Evolutionary conservation across 2,113 vertebrate species (phyloP), one percentile per base, ranked within the genome.

Genomic region (Phalacrocorax carbo): DNA sequence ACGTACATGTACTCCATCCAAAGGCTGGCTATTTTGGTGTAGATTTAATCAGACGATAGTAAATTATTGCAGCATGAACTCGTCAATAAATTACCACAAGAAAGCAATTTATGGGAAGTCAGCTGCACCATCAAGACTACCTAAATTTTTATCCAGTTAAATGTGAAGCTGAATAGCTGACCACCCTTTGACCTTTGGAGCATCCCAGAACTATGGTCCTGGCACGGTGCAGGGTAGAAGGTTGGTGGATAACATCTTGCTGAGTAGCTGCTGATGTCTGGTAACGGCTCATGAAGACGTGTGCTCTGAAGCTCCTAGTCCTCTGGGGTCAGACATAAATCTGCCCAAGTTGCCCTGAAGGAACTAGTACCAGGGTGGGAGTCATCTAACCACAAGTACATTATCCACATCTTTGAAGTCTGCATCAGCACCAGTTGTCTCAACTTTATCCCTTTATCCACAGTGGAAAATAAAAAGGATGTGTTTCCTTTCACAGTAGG

Each of bases 241-340:
- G 25, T 20, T 51, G 32, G 25, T 71, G 23, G 49, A 13, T 32
- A 75, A 60, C 10, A 7, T 5, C 10, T 34, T 58, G 65, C 9
- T 86, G 36, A 85, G 38, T 54, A 58, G 27, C 18, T 36, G 58
- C 10, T 85, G 54, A 2, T 42, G 5, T 19, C 32, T 54, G 42
- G 5, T 25, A 34, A 44, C 4, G 32, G 21, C n/a, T 88, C 5
- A 0, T 42, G 27, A 62, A 66, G 13, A 13, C 1, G 0, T 27
- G 14, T n/a, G 18, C 14, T 60, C 10, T 49, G 77, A 68, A 64
- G 11, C 6, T 58, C 25, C 54, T 29, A 8, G 17, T 62, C 73
- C 36, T 81, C 23, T 76, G 22, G 30, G 12, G 52, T 19, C 52
- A 71, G 52, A 12, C 34, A 27, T 19, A 61, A 65, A 49, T 57